Evolutionary conservation across 2,888 invertebrate genomes (phyloP).

Genomic region (Linnaemya tessellans): DNA sequence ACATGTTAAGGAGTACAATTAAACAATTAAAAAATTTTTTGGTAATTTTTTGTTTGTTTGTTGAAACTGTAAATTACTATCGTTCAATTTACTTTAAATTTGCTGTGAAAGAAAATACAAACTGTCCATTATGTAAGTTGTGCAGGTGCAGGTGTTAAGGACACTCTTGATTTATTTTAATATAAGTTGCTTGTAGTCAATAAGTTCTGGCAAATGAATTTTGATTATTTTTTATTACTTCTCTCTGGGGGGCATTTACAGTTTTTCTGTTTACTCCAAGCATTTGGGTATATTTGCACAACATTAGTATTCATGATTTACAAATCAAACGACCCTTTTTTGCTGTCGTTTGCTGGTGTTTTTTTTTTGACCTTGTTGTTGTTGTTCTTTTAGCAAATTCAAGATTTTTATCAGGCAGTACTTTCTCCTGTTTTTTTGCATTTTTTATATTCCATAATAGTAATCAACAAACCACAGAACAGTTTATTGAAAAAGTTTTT

Average conservation of each 20-base stretch:
- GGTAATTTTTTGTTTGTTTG: too few relatives aligned
- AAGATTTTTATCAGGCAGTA: conserved; percentile 49
- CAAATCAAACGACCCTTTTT: conserved; percentile 38
- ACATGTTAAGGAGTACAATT: too few relatives aligned
- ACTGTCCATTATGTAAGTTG: background rate
- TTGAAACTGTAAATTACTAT: background rate
- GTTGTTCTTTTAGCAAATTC: conserved; percentile 47
- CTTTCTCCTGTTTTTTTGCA: conserved; percentile 5
- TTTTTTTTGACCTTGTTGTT: conserved; percentile 15
- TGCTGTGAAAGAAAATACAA: background rate
- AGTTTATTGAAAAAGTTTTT: conserved; percentile 71
- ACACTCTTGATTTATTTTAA: conserved; percentile 8
- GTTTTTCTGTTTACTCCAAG: conserved; percentile 5
- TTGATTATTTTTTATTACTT: conserved; percentile 62
- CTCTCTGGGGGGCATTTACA: conserved; percentile 23
- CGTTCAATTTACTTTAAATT: background rate
- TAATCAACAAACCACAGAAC: conserved; percentile 57
- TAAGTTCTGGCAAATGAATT: conserved; percentile 53
- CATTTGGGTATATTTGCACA: conserved; percentile 31
- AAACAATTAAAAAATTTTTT: too few relatives aligned
- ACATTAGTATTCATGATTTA: conserved; percentile 68
- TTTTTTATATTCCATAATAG: conserved; percentile 31
- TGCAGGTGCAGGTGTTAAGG: background rate
- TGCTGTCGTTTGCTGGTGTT: conserved; percentile 5
- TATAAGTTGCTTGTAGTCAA: conserved; percentile 27